Evolutionary conservation across 2,113 vertebrate genomes (phyloP).

Genomic region (Tiliqua scincoides): DNA sequence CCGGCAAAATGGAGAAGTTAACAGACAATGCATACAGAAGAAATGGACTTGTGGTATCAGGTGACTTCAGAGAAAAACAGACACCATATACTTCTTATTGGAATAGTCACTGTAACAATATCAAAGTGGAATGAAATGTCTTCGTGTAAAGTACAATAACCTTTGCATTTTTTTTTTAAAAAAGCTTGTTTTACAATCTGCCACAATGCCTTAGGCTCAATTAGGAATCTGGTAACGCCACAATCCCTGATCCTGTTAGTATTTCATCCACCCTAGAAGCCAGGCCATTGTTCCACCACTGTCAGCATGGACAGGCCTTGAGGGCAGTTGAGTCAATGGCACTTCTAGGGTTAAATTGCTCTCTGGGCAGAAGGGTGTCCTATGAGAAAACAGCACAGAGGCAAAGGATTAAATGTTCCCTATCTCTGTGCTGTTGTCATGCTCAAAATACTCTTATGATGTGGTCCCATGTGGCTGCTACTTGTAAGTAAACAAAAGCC

Average conservation of each 20-base stretch:
- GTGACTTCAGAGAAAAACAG: not conserved
- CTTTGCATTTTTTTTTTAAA: not conserved
- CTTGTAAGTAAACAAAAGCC: too few species aligned
- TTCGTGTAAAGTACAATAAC: not conserved
- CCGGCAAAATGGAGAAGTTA: conserved; percentile 14
- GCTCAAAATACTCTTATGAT: too few species aligned
- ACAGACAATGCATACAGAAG: not conserved
- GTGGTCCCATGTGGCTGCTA: too few species aligned
- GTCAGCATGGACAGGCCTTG: too few species aligned
- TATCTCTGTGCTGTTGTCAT: too few species aligned
- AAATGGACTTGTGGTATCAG: not conserved
- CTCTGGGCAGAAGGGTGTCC: too few species aligned
- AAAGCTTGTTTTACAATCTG: not conserved
- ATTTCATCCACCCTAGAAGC: not conserved
- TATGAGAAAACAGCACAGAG: too few species aligned
- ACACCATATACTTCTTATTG: not conserved
- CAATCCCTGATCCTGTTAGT: not conserved
- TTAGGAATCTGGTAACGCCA: not conserved
- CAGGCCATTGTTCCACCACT: too few species aligned
- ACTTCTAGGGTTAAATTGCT: too few species aligned
- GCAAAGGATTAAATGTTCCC: too few species aligned
- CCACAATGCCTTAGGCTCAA: not conserved
- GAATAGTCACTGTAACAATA: not conserved
- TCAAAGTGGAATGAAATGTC: not conserved
- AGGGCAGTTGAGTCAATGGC: too few species aligned